Evolutionary conservation across 2,113 vertebrate species (phyloP).

Genomic region (Polyodon spathula): DNA sequence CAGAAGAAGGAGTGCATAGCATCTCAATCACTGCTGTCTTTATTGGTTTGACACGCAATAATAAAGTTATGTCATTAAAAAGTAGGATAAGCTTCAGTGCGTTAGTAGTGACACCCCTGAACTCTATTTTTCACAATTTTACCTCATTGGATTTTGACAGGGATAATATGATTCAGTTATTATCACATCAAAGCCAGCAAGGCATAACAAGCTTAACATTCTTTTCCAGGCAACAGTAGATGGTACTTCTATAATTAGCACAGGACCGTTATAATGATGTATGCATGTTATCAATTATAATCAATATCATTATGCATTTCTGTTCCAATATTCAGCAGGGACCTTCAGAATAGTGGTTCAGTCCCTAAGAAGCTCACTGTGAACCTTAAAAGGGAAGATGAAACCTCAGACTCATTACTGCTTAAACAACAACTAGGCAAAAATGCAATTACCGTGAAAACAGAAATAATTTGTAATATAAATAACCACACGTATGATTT

Average conservation of each 20-base stretch:
- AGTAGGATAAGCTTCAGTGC: neutral
- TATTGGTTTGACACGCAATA: neutral
- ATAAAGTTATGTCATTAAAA: neutral
- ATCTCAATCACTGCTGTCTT: neutral
- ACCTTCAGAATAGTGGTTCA: neutral
- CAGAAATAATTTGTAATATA: neutral
- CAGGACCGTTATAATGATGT: constrained; percentile 4
- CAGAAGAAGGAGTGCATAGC: no score
- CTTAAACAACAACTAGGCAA: neutral
- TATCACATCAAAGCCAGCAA: neutral
- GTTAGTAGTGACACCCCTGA: neutral
- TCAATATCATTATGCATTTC: constrained; percentile 4
- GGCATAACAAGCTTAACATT: neutral
- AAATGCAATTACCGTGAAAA: constrained; percentile 9
- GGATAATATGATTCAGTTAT: neutral
- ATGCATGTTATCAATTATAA: constrained; percentile 3
- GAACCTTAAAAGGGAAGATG: neutral
- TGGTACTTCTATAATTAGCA: neutral
- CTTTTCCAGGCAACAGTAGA: neutral
- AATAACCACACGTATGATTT: neutral
- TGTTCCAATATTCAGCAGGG: no score
- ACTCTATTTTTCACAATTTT: neutral
- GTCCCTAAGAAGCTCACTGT: neutral
- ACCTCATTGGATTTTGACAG: neutral
- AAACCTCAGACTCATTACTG: constrained; percentile 1